These are phyloP conservation scores for Diorhabda carinulata DNA, from an alignment of 1,140 invertebrate genomes.

Conservation along the genomic window DNA sequence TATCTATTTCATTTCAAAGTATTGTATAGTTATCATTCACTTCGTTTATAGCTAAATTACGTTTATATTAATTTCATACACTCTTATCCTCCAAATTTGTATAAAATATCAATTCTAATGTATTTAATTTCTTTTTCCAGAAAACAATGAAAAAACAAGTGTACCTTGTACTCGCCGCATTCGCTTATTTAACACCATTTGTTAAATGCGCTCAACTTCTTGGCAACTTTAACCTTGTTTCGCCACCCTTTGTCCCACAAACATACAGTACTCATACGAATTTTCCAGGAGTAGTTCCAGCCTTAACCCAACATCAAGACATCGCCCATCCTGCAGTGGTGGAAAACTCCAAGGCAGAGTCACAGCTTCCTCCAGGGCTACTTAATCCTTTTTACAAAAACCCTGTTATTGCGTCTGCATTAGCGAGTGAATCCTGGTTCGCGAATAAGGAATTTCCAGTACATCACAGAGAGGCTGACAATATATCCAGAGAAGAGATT, in stretches of 20 bases:
- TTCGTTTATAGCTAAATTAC: no score
- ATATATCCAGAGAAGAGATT: conserved; percentile 71
- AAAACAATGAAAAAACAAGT: background rate
- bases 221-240: conserved; percentile 7
- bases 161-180: background rate
- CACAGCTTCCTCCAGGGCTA: conserved; percentile 57
- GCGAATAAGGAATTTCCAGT: conserved; percentile 69
- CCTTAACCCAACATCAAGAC: conserved; percentile 2
- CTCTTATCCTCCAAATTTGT: no score
- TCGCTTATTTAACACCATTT: background rate
- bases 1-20: no score
- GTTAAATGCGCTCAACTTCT: conserved; percentile 3
- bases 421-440: conserved; percentile 74
- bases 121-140: background rate
- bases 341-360: conserved; percentile 56
- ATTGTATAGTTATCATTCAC: no score
- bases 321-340: conserved; percentile 58
- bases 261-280: background rate
- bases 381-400: conserved; percentile 74
- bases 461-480: conserved; percentile 69
- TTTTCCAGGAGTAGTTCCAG: conserved; percentile 5
- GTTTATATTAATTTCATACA: no score
- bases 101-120: background rate
- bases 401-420: conserved; percentile 61
- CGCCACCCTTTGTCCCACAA: conserved; percentile 1